A percentile compares a stretch with the other conserved stretches of the same genome.
Evolutionary conservation across 1,140 invertebrate species (phyloP).

Genomic region (Fopius arisanus): DNA sequence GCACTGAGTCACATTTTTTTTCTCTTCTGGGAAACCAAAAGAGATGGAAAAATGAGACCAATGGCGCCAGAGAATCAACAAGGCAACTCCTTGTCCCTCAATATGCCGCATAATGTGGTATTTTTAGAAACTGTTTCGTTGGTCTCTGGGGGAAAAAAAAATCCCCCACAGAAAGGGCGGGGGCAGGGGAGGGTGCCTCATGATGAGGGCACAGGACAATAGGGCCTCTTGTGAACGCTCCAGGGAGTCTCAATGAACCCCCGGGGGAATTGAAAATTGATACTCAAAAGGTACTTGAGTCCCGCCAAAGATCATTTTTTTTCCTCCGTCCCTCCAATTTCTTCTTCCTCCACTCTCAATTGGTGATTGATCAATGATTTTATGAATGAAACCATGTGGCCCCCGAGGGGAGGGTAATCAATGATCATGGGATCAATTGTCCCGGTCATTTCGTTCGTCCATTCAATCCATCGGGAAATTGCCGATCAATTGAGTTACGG

Average conservation of each 20-base stretch:
- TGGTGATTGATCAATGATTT: background rate
- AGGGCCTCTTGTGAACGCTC: slow-evolving; percentile 10
- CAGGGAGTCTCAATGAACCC: background rate
- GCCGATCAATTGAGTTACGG: background rate
- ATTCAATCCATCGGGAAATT: background rate
- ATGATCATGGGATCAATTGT: background rate
- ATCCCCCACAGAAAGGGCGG: too few species aligned
- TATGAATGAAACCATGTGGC: background rate
- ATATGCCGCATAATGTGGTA: background rate
- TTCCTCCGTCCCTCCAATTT: background rate
- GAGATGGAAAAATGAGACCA: background rate
- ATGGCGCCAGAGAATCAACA: slow-evolving; percentile 6
- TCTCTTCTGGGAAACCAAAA: background rate
- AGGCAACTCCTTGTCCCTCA: background rate
- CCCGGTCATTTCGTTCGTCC: background rate
- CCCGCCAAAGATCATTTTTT: background rate
- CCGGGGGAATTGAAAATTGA: background rate
- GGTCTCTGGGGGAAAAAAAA: background rate
- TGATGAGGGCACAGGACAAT: slow-evolving; percentile 3
- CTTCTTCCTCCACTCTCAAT: background rate
- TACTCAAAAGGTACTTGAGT: background rate
- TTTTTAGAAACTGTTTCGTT: background rate
- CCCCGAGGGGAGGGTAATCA: background rate
- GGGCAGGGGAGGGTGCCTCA: too few species aligned
- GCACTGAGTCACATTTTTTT: background rate